These are phyloP conservation scores for Triops longicaudatus DNA, from an alignment of 1,140 invertebrate genomes.

Conservation along the genomic window DNA sequence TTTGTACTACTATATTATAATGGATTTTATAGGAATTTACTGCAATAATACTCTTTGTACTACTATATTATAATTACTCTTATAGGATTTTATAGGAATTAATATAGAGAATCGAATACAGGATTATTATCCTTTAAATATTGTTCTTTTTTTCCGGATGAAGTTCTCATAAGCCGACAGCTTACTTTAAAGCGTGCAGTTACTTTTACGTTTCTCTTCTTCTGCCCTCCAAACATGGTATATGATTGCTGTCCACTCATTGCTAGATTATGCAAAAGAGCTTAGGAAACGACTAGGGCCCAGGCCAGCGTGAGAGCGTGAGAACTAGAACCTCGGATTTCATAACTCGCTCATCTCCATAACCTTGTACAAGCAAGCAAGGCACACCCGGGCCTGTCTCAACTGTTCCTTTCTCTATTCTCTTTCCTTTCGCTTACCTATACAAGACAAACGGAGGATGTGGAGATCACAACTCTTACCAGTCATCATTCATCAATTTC, in stretches of 20 bases:
- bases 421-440: not conserved
- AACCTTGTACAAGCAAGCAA: not conserved
- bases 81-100: too few relatives aligned
- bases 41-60: too few relatives aligned
- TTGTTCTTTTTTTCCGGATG: too few relatives aligned
- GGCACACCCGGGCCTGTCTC: conserved; percentile 17
- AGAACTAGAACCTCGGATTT: conserved; percentile 7
- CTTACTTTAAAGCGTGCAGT: too few relatives aligned
- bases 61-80: too few relatives aligned
- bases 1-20: too few relatives aligned
- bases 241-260: not conserved
- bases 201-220: not conserved
- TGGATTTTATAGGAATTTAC: too few relatives aligned
- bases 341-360: conserved; percentile 14
- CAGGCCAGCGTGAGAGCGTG: not conserved
- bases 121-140: too few relatives aligned
- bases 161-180: too few relatives aligned
- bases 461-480: not conserved
- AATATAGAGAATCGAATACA: too few relatives aligned
- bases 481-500: not conserved
- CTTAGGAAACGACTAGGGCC: not conserved
- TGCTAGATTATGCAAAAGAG: conserved; percentile 15
- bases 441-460: conserved; percentile 4
- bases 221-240: not conserved
- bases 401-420: conserved; percentile 13